Evolutionary conservation across 2,888 invertebrate species (phyloP), one percentile per base, ranked within the genome.

Genomic region (Aphidius colemani): DNA sequence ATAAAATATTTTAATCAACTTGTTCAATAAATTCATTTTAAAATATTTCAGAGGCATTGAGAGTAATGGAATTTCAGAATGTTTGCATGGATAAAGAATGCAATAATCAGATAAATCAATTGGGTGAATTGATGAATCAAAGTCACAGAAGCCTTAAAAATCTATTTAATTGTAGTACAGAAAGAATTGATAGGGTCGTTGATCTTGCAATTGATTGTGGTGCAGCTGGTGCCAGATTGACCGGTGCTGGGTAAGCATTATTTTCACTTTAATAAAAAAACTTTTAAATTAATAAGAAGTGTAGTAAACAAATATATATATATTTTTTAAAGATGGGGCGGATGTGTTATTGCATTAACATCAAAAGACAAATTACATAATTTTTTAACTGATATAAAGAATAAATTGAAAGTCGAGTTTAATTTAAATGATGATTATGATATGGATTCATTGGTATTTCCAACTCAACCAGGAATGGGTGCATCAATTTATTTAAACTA

Each of bases 101-200:
- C 30, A 78, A 78, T 9, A 81, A 84, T 67, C 82, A 85, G 58
- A 77, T 91, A 46, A 75, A 80, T 51, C 82, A 84, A 53, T 84
- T 98, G 56, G 97, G 97, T 1, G 81, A 85, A 66, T 85, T 98
- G 58, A 97, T 99, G 95, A 88, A 88, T 55, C 87, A 88, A 62
- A 98, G 98, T 75, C 98, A 99, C 78, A 84, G 85, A 46, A 98
- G 97, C 77, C 87, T 98, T 59, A 86, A 89, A 64, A 87, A 89
- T 66, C 84, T 93, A 5, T 99, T 96, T 82, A 94, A 98, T 80
- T 98, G 98, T 83, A 97, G 97, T 63, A 95, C 96, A 84, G 87
- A 89, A 1, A 89, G 91, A 74, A 85, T 98, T 70, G 96, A 99
- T 81, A 84, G 85, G 63, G 86, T 98, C 30, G 94, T 96, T 18